Evolutionary conservation across 1,140 invertebrate genomes (phyloP), one percentile per base, ranked within the genome.

Genomic region (Drosophila grimshawi): DNA sequence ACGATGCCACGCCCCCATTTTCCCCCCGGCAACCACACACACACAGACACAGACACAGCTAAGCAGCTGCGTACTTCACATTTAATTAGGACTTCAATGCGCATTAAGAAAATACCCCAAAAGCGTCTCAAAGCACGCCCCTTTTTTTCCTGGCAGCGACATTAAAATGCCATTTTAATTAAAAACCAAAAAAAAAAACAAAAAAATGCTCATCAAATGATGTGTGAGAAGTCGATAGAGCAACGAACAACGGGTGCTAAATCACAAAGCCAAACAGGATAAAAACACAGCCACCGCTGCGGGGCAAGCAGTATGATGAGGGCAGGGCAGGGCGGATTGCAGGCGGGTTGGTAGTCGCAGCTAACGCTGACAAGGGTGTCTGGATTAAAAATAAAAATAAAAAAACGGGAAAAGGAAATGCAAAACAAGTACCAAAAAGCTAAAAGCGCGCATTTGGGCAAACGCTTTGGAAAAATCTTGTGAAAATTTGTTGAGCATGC

Each of bases 401-500:
- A 19, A n/a, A 29, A 11, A 39, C 35, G 32, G 3, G 51, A 32
- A 43, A 35, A 52, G 35, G 3, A 48, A 77, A 85, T 80, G 78
- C 64, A 82, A 88, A 80, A 61, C 49, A 32, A 52, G 49, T 52
- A 52, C 30, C 8, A 43, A n/a, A 43, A 43, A 52, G 51, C n/a
- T n/a, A 48, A 19, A 51, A 75, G 56, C 48, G 65, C 29, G 73
- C 80, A 80, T 78, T 77, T 66, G 74, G 70, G 63, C 60, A 59
- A 73, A 62, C 49, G 76, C 57, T 80, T 79, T 79, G 56, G 27
- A 81, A 86, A 86, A 86, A 88, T 88, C 83, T 88, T 89, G 78
- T 90, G 86, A 79, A 89, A 89, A 89, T 89, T 85, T 89, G 85
- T 89, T 90, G 85, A 89, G 85, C 85, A 60, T 78, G 86, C 85